phyloP scores from a whole-genome alignment of 2,113 vertebrate genomes.

The Xerus inauris region DNA sequence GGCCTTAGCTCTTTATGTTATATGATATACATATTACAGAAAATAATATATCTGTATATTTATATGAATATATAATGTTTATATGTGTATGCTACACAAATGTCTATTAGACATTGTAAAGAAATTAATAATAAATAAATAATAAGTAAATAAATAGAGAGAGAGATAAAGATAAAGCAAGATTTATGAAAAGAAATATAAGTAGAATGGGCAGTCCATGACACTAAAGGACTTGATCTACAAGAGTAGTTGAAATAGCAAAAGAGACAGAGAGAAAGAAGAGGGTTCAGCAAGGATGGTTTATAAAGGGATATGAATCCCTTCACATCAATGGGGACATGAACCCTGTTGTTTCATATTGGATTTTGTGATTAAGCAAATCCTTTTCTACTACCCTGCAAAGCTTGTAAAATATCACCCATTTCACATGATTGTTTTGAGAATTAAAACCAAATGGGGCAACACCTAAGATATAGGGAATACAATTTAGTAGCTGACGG shows the following conservation, averaged over 20 bases:
- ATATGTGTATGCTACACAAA: no score
- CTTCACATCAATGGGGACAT: not conserved
- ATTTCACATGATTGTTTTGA: not conserved
- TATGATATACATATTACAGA: no score
- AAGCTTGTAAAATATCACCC: not conserved
- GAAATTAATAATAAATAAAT: no score
- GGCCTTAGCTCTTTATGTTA: not conserved
- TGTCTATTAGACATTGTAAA: no score
- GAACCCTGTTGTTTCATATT: no score
- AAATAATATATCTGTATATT: not conserved
- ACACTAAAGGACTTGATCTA: not conserved
- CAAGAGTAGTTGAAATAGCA: not conserved
- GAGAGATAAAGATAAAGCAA: no score
- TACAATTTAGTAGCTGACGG: not conserved
- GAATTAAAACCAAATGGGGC: not conserved
- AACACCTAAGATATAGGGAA: not conserved
- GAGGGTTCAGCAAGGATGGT: fast-evolving
- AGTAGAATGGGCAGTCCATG: not conserved
- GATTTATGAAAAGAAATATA: not conserved
- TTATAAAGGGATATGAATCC: not conserved
- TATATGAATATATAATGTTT: not conserved
- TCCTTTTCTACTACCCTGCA: not conserved
- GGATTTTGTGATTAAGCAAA: not conserved
- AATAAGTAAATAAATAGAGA: not conserved
- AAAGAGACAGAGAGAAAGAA: not conserved